Evolutionary conservation across 2,113 vertebrate genomes (phyloP).

Genomic region (Planiliza haematocheilus): DNA sequence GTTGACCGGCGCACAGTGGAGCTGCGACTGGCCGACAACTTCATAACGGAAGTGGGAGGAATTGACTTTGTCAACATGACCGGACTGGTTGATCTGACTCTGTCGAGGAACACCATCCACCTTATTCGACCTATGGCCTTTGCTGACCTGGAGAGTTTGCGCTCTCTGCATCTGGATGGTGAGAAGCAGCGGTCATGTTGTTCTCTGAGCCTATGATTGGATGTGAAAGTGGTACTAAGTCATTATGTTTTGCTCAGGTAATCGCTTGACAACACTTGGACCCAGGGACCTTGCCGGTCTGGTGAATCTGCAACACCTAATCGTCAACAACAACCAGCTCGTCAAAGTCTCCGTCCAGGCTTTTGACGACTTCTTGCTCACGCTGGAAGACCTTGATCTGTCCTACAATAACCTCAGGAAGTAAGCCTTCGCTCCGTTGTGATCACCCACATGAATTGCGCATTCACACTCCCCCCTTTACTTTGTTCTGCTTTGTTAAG

Average conservation of each 20-base stretch:
- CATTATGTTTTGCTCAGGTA: slow-evolving; percentile 65
- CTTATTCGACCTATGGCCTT: slow-evolving; percentile 88
- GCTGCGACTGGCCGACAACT: slow-evolving; percentile 92
- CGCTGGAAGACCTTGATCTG: slow-evolving; percentile 91
- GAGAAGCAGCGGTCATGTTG: slow-evolving; percentile 2
- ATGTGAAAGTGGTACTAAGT: background rate
- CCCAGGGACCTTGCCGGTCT: slow-evolving; percentile 87
- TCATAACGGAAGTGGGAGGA: slow-evolving; percentile 88
- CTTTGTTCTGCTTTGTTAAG: slow-evolving; percentile 27
- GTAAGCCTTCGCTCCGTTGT: slow-evolving; percentile 27
- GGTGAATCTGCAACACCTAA: slow-evolving; percentile 91
- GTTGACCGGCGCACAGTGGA: slow-evolving; percentile 93
- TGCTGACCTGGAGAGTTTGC: slow-evolving; percentile 90
- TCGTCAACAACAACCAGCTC: slow-evolving; percentile 93
- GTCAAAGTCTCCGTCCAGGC: slow-evolving; percentile 83
- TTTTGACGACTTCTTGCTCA: slow-evolving; percentile 90
- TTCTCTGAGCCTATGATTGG: too few relatives aligned
- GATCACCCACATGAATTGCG: background rate
- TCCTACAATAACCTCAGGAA: slow-evolving; percentile 92
- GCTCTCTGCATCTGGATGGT: slow-evolving; percentile 91
- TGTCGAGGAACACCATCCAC: slow-evolving; percentile 93
- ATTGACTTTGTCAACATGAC: slow-evolving; percentile 92
- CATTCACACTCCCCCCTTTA: background rate
- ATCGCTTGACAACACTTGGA: slow-evolving; percentile 86
- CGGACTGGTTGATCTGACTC: slow-evolving; percentile 90